Percentiles rank a stretch among this genome's conserved stretches.
Evolutionary conservation across 64 coral and sea anemone genomes (phyloP).

Genomic region (Dendronephthya gigantea): DNA sequence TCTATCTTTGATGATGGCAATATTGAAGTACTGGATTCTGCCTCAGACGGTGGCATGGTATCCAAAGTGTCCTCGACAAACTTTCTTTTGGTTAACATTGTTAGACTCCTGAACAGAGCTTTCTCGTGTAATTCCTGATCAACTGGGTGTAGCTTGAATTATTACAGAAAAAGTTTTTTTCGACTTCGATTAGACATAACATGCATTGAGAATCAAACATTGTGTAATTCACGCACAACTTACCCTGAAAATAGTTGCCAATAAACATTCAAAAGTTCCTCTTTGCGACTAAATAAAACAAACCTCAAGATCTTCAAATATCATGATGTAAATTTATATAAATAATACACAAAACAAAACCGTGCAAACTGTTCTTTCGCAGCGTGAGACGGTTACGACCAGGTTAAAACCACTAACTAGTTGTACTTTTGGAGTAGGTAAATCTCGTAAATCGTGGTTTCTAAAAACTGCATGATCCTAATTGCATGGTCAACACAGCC

Average conservation of each 20-base stretch:
- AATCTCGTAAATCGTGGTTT: too few species aligned
- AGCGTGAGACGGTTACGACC: too few species aligned
- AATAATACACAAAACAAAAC: too few species aligned
- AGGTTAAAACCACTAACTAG: too few species aligned
- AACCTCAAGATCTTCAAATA: not conserved
- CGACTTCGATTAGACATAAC: not conserved
- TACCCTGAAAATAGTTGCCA: not conserved
- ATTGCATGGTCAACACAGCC: too few species aligned
- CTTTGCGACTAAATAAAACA: not conserved
- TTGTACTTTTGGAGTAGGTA: too few species aligned
- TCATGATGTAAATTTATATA: not conserved
- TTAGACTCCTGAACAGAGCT: not conserved
- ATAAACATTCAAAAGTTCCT: not conserved
- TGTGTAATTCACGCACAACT: not conserved
- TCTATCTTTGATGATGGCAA: not conserved
- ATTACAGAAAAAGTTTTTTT: not conserved
- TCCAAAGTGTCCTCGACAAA: not conserved
- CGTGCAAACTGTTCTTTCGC: too few species aligned
- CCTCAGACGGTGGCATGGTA: too few species aligned
- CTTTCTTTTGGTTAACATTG: not conserved
- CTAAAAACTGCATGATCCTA: too few species aligned
- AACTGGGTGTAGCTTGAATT: not conserved
- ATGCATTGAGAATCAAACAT: not conserved
- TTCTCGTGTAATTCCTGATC: not conserved
- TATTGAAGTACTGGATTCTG: too few species aligned